Evolutionary conservation across 2,797 vertebrate species (phyloP), one percentile per base, ranked within the genome.

Genomic region (Sebastolobus altivelis): DNA sequence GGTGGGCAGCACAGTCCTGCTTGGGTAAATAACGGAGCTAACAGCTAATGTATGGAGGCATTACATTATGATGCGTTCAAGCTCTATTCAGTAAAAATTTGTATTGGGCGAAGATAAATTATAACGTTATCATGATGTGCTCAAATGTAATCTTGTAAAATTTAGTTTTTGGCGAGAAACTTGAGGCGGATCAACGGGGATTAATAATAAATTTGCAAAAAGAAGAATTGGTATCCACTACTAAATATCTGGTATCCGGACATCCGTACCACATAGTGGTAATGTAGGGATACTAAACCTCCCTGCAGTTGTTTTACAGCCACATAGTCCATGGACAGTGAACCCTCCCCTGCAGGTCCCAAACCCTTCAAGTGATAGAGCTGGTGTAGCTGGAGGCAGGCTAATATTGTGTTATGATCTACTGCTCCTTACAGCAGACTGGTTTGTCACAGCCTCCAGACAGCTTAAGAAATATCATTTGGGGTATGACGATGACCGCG

Each of bases 291-390:
- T 29, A 43, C 66, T 72, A 75, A 86, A 75, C 38, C 46, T 5
- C 22, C 31, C n/a, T 3, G 4, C 6, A 56, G 80, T 70, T 84
- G 61, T 74, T 88, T 83, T 79, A 86, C 70, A 61, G 83, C 80
- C 71, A 72, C 18, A 66, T 60, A 4, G 82, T 56, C 80, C 72
- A 83, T 84, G 75, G 65, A 77, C 35, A 40, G 33, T 62, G 75
- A 72, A 55, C 75, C 7, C 63, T 65, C 4, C 33, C n/a, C 29
- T 43, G 11, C 60, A 38, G 16, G 59, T 59, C 29, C 20, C n/a
- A 77, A 67, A 61, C 18, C 16, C 54, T n/a, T 18, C 3, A n/a
- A 70, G 62, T 63, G 8, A 40, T 2, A 10, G 4, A 60, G 65
- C 33, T 10, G 16, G 22, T 8, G 54, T 16, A 72, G 67, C 56